Percentiles rank a stretch among this genome's conserved stretches.
Evolutionary conservation across 92 coral and sea anemone species (phyloP).

Genomic region (Phenganax subtilis): DNA sequence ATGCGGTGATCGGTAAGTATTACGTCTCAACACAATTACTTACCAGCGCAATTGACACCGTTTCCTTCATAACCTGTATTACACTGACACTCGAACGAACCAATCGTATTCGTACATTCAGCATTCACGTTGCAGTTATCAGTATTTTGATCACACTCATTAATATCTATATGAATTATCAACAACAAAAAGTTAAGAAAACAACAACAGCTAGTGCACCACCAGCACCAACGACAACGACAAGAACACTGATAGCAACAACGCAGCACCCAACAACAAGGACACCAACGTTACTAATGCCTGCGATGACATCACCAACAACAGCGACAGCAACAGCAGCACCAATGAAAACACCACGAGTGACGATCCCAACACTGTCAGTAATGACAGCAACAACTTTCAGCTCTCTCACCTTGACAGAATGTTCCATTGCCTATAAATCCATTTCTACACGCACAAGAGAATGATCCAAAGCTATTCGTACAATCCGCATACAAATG

Average conservation of each 20-base stretch:
- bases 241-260: too few species aligned
- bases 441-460: background rate
- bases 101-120: conserved; percentile 31
- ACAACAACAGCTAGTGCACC: background rate
- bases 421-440: background rate
- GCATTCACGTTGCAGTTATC: conserved; percentile 47
- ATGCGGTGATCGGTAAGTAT: background rate
- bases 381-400: background rate
- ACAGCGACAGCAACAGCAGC: background rate
- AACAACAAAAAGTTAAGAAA: background rate
- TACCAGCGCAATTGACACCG: conserved; percentile 41
- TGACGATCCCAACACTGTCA: background rate
- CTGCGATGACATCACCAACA: too few species aligned
- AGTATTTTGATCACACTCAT: conserved; percentile 30
- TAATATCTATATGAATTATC: conserved; percentile 35
- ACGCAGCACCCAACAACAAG: too few species aligned
- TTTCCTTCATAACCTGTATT: conserved; percentile 44
- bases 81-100: conserved; percentile 44
- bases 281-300: too few species aligned
- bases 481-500: background rate
- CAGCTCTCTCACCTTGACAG: background rate
- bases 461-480: background rate
- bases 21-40: background rate
- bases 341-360: background rate
- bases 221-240: too few species aligned